phyloP scores from a whole-genome alignment of 37 sponge, comb jelly and placozoan genomes.

The Beroe ovata region DNA sequence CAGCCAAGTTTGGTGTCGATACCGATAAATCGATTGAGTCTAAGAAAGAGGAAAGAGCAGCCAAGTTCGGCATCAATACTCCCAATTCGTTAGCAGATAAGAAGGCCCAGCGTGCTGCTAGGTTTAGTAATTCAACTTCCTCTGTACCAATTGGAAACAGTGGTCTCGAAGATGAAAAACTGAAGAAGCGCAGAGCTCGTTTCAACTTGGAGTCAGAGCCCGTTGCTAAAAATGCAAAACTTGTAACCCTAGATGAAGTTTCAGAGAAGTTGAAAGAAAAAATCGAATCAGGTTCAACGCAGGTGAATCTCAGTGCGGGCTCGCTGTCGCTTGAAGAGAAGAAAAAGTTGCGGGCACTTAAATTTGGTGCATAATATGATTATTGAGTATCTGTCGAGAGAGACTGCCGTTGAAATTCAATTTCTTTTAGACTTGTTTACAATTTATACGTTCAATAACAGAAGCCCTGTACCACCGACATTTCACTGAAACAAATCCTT shows the following conservation, averaged over 20 bases:
- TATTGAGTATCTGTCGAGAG: too few species aligned
- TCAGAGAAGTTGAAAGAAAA: constrained; percentile 63
- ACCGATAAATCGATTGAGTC: neutral
- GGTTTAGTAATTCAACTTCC: neutral
- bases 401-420: too few species aligned
- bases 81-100: neutral
- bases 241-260: constrained; percentile 17
- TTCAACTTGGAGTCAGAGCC: constrained; percentile 32
- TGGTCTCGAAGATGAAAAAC: constrained; percentile 9
- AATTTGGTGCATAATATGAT: constrained; percentile 47
- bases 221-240: constrained; percentile 8
- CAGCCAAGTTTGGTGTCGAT: constrained; percentile 34
- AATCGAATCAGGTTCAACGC: constrained; percentile 20
- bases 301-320: constrained; percentile 51
- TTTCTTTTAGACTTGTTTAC: too few species aligned
- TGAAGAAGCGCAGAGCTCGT: constrained; percentile 38
- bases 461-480: too few species aligned
- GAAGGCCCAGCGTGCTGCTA: constrained; percentile 28
- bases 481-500: too few species aligned
- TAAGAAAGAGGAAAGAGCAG: constrained; percentile 36
- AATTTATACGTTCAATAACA: too few species aligned
- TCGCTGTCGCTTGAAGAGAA: neutral
- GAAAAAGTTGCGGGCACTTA: constrained; percentile 57
- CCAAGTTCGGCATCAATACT: constrained; percentile 8
- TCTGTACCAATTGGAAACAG: neutral